phyloP scores from a whole-genome alignment of 2,113 vertebrate species.

The Takifugu bimaculatus region DNA sequence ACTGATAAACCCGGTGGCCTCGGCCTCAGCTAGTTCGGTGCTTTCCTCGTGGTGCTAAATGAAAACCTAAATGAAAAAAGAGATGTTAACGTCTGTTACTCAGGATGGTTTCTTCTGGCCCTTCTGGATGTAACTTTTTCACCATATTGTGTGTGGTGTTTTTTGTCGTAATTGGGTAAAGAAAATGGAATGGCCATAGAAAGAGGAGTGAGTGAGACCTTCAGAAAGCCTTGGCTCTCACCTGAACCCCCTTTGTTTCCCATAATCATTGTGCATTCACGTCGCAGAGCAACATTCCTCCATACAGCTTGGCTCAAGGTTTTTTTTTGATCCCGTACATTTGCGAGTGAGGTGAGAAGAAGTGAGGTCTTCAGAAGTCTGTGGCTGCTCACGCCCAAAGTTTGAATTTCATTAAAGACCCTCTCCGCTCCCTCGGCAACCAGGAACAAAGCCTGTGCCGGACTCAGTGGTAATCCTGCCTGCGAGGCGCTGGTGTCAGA shows the following conservation, averaged over 20 bases:
- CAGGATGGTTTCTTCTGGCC: background rate
- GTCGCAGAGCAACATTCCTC: constrained; percentile 45
- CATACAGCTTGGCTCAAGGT: constrained; percentile 51
- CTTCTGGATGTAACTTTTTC: constrained; percentile 4
- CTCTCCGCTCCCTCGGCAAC: constrained; percentile 63
- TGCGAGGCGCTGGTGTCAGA: constrained; percentile 68
- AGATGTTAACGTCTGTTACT: constrained; percentile 28
- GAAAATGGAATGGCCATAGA: constrained; percentile 36
- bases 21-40: constrained; percentile 35
- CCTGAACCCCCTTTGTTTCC: constrained; percentile 47
- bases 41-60: constrained; percentile 39
- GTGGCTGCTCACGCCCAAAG: constrained; percentile 67
- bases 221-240: constrained; percentile 51
- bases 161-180: background rate
- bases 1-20: constrained; percentile 54
- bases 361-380: constrained; percentile 67
- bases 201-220: constrained; percentile 44
- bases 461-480: constrained; percentile 76
- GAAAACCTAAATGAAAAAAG: constrained; percentile 23
- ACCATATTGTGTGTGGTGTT: background rate
- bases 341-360: constrained; percentile 59
- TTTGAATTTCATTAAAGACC: constrained; percentile 75
- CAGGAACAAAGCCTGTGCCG: constrained; percentile 67
- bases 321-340: constrained; percentile 64
- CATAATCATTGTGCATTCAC: constrained; percentile 65